Percentiles rank a stretch among this genome's conserved stretches.
Conservation (phyloP, 2,113 vertebrate species). For the Odobenus rosmarus region DNA sequence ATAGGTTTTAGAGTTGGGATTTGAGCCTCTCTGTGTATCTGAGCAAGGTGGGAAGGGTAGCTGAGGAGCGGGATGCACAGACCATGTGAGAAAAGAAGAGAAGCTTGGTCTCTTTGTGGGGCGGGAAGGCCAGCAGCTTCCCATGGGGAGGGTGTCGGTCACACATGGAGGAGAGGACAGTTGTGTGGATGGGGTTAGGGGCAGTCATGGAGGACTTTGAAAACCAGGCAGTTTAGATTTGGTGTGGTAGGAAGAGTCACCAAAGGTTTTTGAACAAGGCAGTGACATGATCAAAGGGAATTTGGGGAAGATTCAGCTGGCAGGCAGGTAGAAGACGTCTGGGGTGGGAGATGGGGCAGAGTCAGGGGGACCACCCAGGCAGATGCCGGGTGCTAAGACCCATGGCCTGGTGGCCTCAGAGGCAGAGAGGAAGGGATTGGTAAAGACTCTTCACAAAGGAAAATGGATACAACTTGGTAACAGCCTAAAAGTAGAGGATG, state of each 20-base stretch:
- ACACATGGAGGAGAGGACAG: background rate
- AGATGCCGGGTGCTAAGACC: background rate
- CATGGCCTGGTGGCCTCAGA: background rate
- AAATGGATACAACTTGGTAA: background rate
- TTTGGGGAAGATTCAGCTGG: background rate
- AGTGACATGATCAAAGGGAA: background rate
- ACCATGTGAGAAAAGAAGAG: background rate
- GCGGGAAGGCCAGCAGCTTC: background rate
- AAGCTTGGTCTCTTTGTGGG: background rate
- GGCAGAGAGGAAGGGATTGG: background rate
- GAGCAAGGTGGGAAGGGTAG: background rate
- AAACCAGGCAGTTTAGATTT: background rate
- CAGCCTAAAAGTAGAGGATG: background rate
- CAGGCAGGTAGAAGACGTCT: background rate
- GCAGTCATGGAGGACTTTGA: background rate
- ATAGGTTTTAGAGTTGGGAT: background rate
- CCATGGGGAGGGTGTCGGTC: fast-evolving
- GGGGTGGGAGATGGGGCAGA: background rate
- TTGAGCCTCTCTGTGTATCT: background rate
- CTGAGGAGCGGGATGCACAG: background rate
- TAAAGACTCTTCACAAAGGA: background rate
- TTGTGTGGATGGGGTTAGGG: background rate
- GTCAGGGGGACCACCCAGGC: background rate
- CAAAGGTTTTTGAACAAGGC: background rate
- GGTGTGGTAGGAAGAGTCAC: background rate